phyloP scores from a whole-genome alignment of 1,140 invertebrate species.

The Drosophila novamexicana region DNA sequence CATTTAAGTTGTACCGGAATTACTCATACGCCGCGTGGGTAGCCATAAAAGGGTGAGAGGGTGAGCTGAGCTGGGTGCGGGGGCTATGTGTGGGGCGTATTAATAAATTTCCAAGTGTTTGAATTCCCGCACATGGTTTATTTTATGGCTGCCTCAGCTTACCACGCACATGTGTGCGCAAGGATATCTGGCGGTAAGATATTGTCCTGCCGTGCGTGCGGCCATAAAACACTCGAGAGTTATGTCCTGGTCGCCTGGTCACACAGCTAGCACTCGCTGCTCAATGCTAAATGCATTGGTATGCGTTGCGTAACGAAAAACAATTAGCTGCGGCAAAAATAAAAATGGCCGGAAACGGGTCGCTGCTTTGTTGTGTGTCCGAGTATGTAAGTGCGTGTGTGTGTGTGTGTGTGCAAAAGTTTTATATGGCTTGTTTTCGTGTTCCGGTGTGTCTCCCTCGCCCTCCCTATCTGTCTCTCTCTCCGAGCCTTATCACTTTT shows the following conservation, averaged over 20 bases:
- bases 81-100: conserved; percentile 31
- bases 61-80: not conserved
- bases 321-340: conserved; percentile 81
- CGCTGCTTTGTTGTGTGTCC: conserved; percentile 22
- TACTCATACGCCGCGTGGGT: conserved; percentile 9
- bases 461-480: not conserved
- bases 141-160: conserved; percentile 59
- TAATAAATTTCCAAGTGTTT: conserved; percentile 77
- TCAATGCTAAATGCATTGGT: conserved; percentile 73
- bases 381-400: conserved; percentile 11
- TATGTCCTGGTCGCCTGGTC: conserved; percentile 57
- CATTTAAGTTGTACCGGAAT: conserved; percentile 43
- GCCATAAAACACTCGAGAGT: conserved; percentile 77
- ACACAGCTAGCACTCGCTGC: conserved; percentile 4
- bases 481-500: conserved; percentile 65
- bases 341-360: conserved; percentile 48
- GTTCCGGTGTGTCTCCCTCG: conserved; percentile 13
- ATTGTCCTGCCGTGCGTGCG: conserved; percentile 79
- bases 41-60: not conserved
- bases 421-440: conserved; percentile 67
- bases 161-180: conserved; percentile 57
- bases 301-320: conserved; percentile 80
- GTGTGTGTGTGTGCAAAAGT: conserved; percentile 46
- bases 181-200: conserved; percentile 60
- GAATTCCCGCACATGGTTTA: conserved; percentile 61